phyloP scores from a whole-genome alignment of 2,113 vertebrate species.

The Sinosuthora webbiana region DNA sequence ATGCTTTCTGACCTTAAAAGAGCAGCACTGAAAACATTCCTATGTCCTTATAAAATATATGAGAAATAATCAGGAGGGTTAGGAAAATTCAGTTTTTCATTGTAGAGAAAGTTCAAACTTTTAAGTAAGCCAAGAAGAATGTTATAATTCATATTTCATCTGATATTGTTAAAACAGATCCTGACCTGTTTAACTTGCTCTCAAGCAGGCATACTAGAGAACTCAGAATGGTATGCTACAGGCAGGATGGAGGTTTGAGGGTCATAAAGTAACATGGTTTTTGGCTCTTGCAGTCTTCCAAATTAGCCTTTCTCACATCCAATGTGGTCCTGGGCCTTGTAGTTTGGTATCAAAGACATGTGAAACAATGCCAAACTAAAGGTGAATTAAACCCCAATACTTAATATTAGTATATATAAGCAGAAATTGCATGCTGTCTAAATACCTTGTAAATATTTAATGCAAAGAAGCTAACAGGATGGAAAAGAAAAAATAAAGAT shows the following conservation, averaged over 20 bases:
- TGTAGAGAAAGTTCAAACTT: not conserved
- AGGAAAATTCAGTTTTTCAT: not conserved
- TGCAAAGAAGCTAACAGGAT: not conserved
- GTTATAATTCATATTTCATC: slow-evolving; percentile 19
- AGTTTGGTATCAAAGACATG: not conserved
- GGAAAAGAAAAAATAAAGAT: not conserved
- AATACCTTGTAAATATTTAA: not conserved
- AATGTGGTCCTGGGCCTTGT: not conserved
- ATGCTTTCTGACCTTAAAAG: slow-evolving; percentile 12
- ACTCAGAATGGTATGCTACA: not conserved
- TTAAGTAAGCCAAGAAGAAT: slow-evolving; percentile 4
- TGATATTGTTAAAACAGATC: not conserved
- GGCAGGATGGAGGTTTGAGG: not conserved
- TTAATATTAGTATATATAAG: not conserved
- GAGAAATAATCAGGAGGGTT: slow-evolving; percentile 10
- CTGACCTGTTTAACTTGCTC: not conserved
- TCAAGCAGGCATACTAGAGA: not conserved
- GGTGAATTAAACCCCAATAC: not conserved
- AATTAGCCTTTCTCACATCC: not conserved
- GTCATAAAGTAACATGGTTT: not conserved
- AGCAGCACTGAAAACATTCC: slow-evolving; percentile 16
- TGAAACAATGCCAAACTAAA: not conserved
- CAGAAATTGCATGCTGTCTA: not conserved
- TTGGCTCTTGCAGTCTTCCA: not conserved
- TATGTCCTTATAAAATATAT: not conserved